These are phyloP conservation scores for Ceramica pisi DNA, from an alignment of 2,888 invertebrate genomes.

Conservation along the genomic window DNA sequence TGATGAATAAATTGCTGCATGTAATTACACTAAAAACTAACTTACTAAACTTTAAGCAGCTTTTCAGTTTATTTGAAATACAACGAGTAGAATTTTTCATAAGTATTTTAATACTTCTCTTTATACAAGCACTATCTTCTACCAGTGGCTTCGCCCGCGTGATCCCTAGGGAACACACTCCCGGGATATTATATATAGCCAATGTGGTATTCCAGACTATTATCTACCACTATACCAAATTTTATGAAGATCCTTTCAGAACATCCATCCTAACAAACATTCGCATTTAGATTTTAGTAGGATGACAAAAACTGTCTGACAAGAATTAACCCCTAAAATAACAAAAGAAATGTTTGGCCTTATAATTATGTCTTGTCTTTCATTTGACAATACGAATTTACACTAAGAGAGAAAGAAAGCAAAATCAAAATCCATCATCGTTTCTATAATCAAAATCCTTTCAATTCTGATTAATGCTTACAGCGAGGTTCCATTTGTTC, in stretches of 20 bases:
- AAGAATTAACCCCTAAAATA: neutral
- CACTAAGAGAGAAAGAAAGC: neutral
- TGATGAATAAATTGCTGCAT: neutral
- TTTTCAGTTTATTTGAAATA: neutral
- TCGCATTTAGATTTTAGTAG: no score
- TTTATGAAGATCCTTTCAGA: no score
- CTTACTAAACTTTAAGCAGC: neutral
- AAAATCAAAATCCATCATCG: conserved; percentile 45
- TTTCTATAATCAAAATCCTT: conserved; percentile 56
- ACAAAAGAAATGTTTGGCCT: neutral
- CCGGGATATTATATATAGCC: no score
- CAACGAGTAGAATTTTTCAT: no score
- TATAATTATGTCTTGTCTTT: neutral
- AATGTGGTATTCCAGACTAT: no score
- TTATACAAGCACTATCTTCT: no score
- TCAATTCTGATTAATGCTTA: conserved; percentile 57
- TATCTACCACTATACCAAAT: no score
- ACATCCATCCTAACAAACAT: no score
- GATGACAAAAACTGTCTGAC: neutral
- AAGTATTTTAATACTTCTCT: no score
- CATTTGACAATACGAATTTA: conserved; percentile 11
- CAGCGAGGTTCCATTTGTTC: conserved; percentile 37
- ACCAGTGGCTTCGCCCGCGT: no score
- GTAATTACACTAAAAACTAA: neutral
- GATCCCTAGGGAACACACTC: no score